A percentile compares a stretch with the other conserved stretches of the same genome.
Evolutionary conservation across 2,888 invertebrate genomes (phyloP).

Genomic region (Luffia ferchaultella): DNA sequence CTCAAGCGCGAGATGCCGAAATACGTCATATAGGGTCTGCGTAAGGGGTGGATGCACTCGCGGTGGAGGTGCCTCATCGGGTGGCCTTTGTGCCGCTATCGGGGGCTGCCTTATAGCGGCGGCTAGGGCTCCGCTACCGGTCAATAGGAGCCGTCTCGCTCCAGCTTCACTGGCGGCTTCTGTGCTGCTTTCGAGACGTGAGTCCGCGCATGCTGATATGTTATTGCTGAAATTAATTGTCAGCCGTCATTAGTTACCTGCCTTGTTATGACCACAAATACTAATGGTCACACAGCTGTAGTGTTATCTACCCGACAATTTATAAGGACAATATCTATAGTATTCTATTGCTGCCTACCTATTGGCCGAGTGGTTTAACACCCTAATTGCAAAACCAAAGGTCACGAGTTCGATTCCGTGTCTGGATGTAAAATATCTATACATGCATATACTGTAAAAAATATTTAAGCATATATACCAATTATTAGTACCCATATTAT

Average conservation of each 20-base stretch:
- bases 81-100: conserved; percentile 1
- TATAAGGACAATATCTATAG: no score
- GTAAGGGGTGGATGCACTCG: conserved; percentile 33
- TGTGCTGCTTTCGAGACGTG: conserved; percentile 79
- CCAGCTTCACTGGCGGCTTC: conserved; percentile 81
- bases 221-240: conserved; percentile 26
- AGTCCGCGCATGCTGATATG: conserved; percentile 50
- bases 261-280: no score
- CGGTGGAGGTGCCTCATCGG: conserved; percentile 18
- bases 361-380: no score
- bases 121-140: conserved; percentile 70
- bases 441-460: no score
- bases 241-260: no score
- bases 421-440: no score
- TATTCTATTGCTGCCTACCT: no score
- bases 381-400: no score
- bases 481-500: no score
- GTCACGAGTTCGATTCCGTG: no score
- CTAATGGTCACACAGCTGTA: background rate
- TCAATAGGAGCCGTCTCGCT: conserved; percentile 73
- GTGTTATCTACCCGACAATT: no score
- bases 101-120: conserved; percentile 49
- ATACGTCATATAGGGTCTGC: conserved; percentile 48
- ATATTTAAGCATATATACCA: no score
- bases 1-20: conserved; percentile 58